These are phyloP conservation scores for Meteorus colon DNA, from an alignment of 2,888 invertebrate genomes.

Conservation along the genomic window DNA sequence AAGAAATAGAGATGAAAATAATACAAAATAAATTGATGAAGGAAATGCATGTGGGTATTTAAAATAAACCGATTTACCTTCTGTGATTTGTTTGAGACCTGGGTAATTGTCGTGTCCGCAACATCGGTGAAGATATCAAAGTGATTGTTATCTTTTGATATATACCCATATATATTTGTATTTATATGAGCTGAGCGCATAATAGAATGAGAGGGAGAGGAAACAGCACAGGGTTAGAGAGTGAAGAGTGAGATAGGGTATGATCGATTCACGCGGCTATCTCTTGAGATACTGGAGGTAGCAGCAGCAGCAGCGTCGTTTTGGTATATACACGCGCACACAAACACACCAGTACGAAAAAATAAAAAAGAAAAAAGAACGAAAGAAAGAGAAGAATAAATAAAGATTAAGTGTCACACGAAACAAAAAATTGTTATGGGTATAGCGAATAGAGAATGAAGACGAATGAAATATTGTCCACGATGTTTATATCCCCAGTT, in stretches of 20 bases:
- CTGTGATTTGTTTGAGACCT: background rate
- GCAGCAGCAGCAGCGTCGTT: constrained; percentile 20
- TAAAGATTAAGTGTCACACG: background rate
- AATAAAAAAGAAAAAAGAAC: background rate
- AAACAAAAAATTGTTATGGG: background rate
- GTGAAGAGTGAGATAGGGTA: constrained; percentile 29
- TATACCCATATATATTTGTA: background rate
- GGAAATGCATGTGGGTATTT: background rate
- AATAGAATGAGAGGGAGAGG: background rate
- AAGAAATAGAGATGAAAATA: too few species aligned
- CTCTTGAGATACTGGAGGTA: constrained; percentile 17
- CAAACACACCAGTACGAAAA: constrained; percentile 3
- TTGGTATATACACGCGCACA: background rate
- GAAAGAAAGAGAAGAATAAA: background rate
- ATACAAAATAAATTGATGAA: background rate
- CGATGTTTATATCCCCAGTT: background rate
- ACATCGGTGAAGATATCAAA: constrained; percentile 24
- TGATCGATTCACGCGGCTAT: constrained; percentile 52
- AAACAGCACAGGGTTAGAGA: constrained; percentile 22
- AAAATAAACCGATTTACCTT: background rate
- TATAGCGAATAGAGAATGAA: too few species aligned
- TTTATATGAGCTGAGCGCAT: background rate
- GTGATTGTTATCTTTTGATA: constrained; percentile 30
- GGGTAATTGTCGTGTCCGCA: constrained; percentile 5
- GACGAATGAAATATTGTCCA: too few species aligned